These are phyloP conservation scores for Rhorus exstirpatorius DNA, from an alignment of 2,888 invertebrate genomes.

Conservation along the genomic window DNA sequence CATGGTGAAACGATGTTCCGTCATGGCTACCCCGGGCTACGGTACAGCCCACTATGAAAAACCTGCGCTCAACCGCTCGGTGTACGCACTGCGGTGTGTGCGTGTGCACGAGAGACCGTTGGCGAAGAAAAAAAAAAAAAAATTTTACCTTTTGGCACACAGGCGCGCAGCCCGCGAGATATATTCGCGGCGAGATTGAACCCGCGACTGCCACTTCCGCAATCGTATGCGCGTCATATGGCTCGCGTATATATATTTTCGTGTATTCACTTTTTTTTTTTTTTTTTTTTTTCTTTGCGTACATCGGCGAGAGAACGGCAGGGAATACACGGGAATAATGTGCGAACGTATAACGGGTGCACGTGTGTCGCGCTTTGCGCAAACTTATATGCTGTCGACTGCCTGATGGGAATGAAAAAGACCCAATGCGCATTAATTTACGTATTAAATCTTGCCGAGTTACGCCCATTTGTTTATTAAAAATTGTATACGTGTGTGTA, in stretches of 20 bases:
- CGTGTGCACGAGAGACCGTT: constrained; percentile 27
- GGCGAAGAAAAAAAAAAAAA: constrained; percentile 29
- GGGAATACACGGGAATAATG: constrained; percentile 25
- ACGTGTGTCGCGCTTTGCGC: constrained; percentile 49
- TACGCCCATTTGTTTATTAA: constrained; percentile 9
- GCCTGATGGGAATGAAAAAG: not conserved
- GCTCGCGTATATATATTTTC: constrained; percentile 40
- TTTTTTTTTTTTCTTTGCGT: not conserved
- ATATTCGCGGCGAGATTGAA: constrained; percentile 43
- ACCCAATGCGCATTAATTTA: not conserved
- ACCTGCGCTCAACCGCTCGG: constrained; percentile 53
- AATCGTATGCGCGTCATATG: constrained; percentile 39
- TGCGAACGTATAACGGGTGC: constrained; percentile 18
- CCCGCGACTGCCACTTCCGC: constrained; percentile 62
- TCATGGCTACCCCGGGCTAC: constrained; percentile 72
- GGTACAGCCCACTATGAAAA: constrained; percentile 69
- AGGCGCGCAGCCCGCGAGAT: constrained; percentile 47
- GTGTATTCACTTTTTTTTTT: constrained; percentile 2
- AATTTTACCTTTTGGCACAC: constrained; percentile 53
- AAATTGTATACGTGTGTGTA: not conserved
- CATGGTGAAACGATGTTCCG: constrained; percentile 44
- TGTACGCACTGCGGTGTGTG: constrained; percentile 5
- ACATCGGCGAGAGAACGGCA: not conserved
- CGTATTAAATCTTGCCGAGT: not conserved
- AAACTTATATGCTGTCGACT: not conserved